phyloP scores from a whole-genome alignment of 1,140 invertebrate species.

The Hesperophylax magnus region DNA sequence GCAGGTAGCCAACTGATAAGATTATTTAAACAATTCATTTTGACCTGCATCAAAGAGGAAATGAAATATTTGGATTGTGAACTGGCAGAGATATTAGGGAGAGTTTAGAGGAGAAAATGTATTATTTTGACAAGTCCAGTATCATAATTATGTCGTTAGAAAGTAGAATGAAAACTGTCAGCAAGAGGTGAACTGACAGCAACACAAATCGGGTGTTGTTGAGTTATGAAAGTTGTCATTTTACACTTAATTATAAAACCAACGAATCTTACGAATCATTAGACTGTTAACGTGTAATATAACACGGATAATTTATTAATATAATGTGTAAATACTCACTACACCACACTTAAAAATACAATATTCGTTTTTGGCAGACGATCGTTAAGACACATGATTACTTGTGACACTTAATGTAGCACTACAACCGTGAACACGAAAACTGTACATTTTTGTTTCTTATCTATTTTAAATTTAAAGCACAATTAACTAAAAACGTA shows the following conservation, averaged over 20 bases:
- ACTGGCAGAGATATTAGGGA: background rate
- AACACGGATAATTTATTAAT: constrained; percentile 3
- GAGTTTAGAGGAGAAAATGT: background rate
- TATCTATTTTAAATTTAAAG: constrained; percentile 9
- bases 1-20: constrained; percentile 25
- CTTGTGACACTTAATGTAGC: constrained; percentile 14
- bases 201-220: constrained; percentile 8
- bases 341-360: constrained; percentile 26
- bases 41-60: background rate
- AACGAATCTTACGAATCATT: too few species aligned
- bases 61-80: background rate
- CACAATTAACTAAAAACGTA: constrained; percentile 6
- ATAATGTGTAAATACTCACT: constrained; percentile 26
- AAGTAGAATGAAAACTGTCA: constrained; percentile 31
- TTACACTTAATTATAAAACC: background rate
- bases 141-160: constrained; percentile 24
- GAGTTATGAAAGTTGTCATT: constrained; percentile 33
- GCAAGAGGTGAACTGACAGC: constrained; percentile 25
- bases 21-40: constrained; percentile 8
- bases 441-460: constrained; percentile 26
- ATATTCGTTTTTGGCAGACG: constrained; percentile 32
- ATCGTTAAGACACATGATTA: constrained; percentile 32
- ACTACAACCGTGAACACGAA: background rate
- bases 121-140: background rate
- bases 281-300: background rate